Conservation (phyloP, 2,797 vertebrate genomes). For the Sebastes matsubarae region DNA sequence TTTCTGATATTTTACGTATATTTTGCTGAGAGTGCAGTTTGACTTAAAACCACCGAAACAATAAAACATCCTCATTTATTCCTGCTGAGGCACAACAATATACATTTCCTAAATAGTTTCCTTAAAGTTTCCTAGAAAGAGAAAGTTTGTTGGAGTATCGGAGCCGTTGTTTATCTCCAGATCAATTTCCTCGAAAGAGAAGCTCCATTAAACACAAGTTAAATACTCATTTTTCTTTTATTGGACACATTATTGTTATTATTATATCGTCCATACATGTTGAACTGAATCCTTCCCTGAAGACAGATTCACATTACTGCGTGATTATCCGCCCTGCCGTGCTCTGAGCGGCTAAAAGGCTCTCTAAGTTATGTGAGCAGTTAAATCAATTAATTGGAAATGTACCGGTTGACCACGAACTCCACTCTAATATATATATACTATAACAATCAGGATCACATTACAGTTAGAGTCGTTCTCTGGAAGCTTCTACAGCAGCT, state of each 20-base stretch:
- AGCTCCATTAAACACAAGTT: no score
- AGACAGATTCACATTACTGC: not conserved
- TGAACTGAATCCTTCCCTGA: not conserved
- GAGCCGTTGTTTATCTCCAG: not conserved
- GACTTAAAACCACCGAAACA: no score
- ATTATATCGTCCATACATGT: no score
- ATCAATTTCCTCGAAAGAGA: not conserved
- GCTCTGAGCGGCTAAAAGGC: not conserved
- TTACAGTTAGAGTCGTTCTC: not conserved
- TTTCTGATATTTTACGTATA: no score
- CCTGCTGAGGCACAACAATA: no score
- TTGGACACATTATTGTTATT: not conserved
- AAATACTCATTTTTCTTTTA: not conserved
- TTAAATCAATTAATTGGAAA: not conserved
- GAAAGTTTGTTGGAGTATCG: no score
- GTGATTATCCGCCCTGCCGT: not conserved
- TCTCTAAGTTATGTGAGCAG: not conserved
- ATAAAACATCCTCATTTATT: no score
- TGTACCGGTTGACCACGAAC: not conserved
- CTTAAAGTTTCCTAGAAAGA: not conserved
- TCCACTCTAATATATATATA: not conserved
- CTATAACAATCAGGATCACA: not conserved
- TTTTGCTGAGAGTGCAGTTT: no score
- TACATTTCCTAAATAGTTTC: no score
- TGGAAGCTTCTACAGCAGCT: not conserved